Evolutionary conservation across 2,797 vertebrate species (phyloP).

Genomic region (Pangasius krempfi): DNA sequence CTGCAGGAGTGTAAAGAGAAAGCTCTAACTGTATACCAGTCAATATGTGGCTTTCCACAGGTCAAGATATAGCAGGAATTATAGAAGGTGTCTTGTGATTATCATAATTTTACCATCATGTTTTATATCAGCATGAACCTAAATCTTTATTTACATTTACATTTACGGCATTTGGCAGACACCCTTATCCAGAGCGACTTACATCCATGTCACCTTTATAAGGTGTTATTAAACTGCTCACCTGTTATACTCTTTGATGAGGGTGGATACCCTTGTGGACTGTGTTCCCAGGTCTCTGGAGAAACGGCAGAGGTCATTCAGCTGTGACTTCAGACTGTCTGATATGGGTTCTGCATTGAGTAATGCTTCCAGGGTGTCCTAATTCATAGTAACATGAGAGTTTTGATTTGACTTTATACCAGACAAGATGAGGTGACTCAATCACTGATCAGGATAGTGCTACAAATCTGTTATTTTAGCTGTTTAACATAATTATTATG

Average conservation of each 20-base stretch:
- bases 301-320: conserved; percentile 94
- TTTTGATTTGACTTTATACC: background rate
- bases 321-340: conserved; percentile 88
- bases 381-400: conserved; percentile 42
- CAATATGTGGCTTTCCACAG: background rate
- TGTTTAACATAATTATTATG: background rate
- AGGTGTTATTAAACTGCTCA: conserved; percentile 56
- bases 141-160: background rate
- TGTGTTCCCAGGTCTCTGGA: conserved; percentile 88
- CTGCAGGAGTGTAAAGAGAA: conserved; percentile 66
- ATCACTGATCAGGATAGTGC: background rate
- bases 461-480: background rate
- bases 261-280: conserved; percentile 87
- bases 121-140: background rate
- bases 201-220: background rate
- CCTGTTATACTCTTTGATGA: conserved; percentile 98
- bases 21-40: background rate
- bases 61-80: background rate
- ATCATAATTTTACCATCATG: background rate
- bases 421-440: background rate
- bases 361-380: conserved; percentile 87
- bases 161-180: background rate
- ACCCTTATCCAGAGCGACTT: no score
- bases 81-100: background rate
- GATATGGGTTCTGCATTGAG: conserved; percentile 86